A percentile compares a stretch with the other conserved stretches of the same genome.
phyloP scores from a whole-genome alignment of 64 coral and sea anemone species.

The Platygyra sinensis region DNA sequence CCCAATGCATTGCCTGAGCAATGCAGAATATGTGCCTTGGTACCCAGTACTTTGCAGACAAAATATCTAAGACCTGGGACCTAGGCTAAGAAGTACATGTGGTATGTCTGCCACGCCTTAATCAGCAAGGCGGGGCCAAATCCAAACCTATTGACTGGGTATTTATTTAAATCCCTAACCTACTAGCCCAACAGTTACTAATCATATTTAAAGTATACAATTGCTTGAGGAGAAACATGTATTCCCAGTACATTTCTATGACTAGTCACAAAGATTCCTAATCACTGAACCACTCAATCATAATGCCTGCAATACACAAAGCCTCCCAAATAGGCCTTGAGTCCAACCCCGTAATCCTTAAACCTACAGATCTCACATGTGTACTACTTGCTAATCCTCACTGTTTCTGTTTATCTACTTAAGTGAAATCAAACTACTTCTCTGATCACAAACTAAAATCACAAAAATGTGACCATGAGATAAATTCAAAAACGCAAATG shows the following conservation, averaged over 20 bases:
- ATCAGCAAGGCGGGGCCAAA: not conserved
- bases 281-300: not conserved
- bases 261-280: too few species aligned
- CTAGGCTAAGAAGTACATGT: conserved; percentile 54
- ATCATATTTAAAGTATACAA: not conserved
- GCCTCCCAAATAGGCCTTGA: not conserved
- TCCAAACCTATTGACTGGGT: not conserved
- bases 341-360: not conserved
- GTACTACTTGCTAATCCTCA: not conserved
- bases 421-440: not conserved
- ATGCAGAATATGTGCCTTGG: conserved; percentile 12
- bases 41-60: conserved; percentile 18
- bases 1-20: conserved; percentile 2
- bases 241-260: not conserved
- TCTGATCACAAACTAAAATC: not conserved
- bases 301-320: not conserved
- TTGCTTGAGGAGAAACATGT: not conserved
- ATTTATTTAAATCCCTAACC: not conserved
- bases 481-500: not conserved
- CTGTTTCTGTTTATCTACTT: not conserved
- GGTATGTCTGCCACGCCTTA: conserved; percentile 30
- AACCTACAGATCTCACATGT: not conserved
- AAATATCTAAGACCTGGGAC: not conserved
- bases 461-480: not conserved
- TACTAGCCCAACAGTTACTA: not conserved